phyloP scores from a whole-genome alignment of 2,113 vertebrate genomes.

The Microcebus jonahi region DNA sequence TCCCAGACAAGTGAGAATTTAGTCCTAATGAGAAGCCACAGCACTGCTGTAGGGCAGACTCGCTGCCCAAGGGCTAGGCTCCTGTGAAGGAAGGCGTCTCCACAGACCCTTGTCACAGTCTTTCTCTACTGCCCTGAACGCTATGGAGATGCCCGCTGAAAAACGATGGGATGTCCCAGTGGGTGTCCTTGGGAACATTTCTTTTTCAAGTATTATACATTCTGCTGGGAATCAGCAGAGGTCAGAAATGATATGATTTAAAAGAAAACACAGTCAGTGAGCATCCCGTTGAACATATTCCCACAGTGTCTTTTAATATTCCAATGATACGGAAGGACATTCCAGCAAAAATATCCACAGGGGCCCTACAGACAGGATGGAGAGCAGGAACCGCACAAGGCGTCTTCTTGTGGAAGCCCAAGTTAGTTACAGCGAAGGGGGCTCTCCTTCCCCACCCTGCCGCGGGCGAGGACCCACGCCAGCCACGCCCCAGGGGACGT shows the following conservation, averaged over 20 bases:
- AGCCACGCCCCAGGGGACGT: no score
- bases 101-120: not conserved
- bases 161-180: not conserved
- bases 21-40: not conserved
- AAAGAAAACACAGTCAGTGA: not conserved
- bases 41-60: not conserved
- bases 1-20: not conserved
- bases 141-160: not conserved
- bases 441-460: not conserved
- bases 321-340: not conserved
- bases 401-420: accelerated
- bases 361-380: accelerated
- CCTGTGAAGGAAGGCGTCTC: not conserved
- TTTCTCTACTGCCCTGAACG: not conserved
- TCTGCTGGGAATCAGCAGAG: not conserved
- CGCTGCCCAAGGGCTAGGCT: not conserved
- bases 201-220: not conserved
- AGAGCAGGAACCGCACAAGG: not conserved
- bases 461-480: accelerated
- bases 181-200: not conserved
- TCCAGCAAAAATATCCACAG: not conserved
- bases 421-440: not conserved
- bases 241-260: not conserved
- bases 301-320: not conserved
- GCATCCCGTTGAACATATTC: not conserved